Percentiles rank a stretch among this genome's conserved stretches.
These are phyloP conservation scores for Unio pictorum DNA, from an alignment of 2,888 invertebrate species.

Conservation along the genomic window DNA sequence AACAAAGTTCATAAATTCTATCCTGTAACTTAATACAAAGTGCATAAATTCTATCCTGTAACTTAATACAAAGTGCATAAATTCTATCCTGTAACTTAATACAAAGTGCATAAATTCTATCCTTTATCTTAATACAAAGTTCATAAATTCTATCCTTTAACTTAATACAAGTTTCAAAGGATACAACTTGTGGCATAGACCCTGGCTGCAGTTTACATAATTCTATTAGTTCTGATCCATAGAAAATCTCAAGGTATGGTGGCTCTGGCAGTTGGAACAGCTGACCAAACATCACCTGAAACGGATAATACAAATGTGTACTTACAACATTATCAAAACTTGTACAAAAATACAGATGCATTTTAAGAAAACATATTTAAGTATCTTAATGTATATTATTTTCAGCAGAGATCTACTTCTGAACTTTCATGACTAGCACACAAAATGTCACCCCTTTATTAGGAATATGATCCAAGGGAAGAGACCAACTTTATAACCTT, in stretches of 20 bases:
- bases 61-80: too few relatives aligned
- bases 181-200: conserved; percentile 90
- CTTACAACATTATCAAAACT: background rate
- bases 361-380: background rate
- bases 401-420: background rate
- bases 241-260: conserved; percentile 90
- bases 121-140: too few relatives aligned
- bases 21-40: too few relatives aligned
- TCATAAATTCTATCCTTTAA: background rate
- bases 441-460: too few relatives aligned
- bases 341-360: background rate
- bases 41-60: too few relatives aligned
- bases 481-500: too few relatives aligned
- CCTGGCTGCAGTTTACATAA: conserved; percentile 96
- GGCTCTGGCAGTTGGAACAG: conserved; percentile 93
- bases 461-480: too few relatives aligned
- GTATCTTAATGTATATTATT: background rate
- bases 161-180: conserved; percentile 36
- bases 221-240: conserved; percentile 96
- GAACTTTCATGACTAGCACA: background rate
- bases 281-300: conserved; percentile 89
- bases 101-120: too few relatives aligned
- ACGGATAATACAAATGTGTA: conserved; percentile 13
- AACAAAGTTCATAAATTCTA: too few relatives aligned
- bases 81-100: too few relatives aligned